Percentiles rank a stretch among this genome's conserved stretches.
Evolutionary conservation across 1,140 invertebrate genomes (phyloP).

Genomic region (Micrasema minimum): DNA sequence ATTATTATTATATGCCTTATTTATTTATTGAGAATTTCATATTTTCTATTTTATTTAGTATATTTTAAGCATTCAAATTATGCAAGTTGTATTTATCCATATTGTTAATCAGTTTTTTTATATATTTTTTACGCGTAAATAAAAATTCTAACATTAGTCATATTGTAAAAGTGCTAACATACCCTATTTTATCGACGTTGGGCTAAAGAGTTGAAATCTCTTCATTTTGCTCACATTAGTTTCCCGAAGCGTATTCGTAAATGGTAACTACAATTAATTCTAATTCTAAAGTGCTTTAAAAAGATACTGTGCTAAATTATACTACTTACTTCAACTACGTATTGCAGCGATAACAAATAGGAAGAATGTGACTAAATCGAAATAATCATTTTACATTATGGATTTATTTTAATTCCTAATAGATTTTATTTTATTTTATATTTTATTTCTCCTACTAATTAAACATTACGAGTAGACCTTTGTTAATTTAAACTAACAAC

Average conservation of each 20-base stretch:
- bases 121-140: background rate
- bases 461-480: no score
- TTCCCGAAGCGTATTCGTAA: constrained; percentile 10
- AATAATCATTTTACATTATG: constrained; percentile 1
- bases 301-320: constrained; percentile 32
- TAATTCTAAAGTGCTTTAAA: constrained; percentile 32
- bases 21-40: constrained; percentile 11
- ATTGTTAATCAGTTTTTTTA: background rate
- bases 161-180: no score
- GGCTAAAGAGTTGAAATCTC: no score
- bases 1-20: constrained; percentile 16
- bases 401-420: background rate
- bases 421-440: constrained; percentile 12
- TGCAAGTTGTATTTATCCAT: background rate
- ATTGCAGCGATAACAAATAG: constrained; percentile 23
- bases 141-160: no score
- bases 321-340: constrained; percentile 16
- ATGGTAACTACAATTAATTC: constrained; percentile 17
- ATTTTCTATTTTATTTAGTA: constrained; percentile 11
- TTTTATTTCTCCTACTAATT: no score
- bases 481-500: no score
- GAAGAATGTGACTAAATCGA: constrained; percentile 16
- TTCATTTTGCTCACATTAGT: no score
- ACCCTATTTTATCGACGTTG: no score
- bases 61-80: no score